Evolutionary conservation across 2,113 vertebrate genomes (phyloP).

Genomic region (Lota lota): DNA sequence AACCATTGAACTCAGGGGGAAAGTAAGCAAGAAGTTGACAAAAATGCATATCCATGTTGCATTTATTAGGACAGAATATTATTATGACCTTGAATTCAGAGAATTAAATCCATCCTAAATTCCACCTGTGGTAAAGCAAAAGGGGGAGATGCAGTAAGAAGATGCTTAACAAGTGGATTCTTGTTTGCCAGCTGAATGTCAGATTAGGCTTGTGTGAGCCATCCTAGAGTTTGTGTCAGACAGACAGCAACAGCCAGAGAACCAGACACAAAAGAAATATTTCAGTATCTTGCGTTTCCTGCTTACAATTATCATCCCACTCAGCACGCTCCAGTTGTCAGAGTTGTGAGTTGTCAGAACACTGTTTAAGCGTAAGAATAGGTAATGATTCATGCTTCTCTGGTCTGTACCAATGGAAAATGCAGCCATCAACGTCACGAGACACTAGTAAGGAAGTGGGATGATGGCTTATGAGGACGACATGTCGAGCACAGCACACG

Average conservation of each 20-base stretch:
- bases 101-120: constrained; percentile 14
- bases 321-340: background rate
- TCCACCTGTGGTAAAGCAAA: constrained; percentile 11
- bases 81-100: constrained; percentile 13
- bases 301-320: constrained; percentile 16
- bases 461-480: too few relatives aligned
- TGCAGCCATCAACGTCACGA: background rate
- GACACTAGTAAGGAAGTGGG: background rate
- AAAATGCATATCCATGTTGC: background rate
- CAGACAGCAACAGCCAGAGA: constrained; percentile 11
- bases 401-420: background rate
- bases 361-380: background rate
- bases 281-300: constrained; percentile 27
- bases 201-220: constrained; percentile 17
- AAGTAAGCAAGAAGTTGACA: constrained; percentile 11
- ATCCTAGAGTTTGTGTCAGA: constrained; percentile 12
- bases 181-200: constrained; percentile 43
- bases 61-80: constrained; percentile 11
- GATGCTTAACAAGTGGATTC: constrained; percentile 29
- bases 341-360: constrained; percentile 7
- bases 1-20: background rate
- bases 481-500: too few relatives aligned
- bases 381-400: background rate
- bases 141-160: background rate
- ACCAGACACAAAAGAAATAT: background rate